A percentile compares a stretch with the other conserved stretches of the same genome.
Evolutionary conservation across 1,140 invertebrate genomes (phyloP).

Genomic region (Pseudomyrmex gracilis): DNA sequence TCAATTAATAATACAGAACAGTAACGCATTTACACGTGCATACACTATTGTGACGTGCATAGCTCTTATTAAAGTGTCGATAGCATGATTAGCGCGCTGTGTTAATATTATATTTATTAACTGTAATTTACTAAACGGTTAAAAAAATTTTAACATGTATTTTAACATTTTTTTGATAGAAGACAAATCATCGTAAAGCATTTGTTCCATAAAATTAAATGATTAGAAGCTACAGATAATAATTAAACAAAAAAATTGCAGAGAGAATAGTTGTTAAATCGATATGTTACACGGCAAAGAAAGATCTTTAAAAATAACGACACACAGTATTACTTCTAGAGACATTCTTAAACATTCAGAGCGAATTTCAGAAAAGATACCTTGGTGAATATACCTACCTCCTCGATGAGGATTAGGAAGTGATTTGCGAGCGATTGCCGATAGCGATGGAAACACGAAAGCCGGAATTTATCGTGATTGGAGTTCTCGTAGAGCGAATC

Average conservation of each 20-base stretch:
- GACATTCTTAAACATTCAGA: conserved; percentile 66
- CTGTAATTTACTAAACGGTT: too few species aligned
- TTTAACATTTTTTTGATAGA: too few species aligned
- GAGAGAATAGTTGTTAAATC: neutral
- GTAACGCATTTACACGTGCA: neutral
- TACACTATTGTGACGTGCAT: too few species aligned
- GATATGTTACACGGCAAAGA: neutral
- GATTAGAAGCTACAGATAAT: too few species aligned
- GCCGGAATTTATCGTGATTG: conserved; percentile 80
- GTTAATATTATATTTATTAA: too few species aligned
- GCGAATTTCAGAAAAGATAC: conserved; percentile 71
- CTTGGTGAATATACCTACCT: conserved; percentile 70
- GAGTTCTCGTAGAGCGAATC: conserved; percentile 73
- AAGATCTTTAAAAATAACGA: conserved; percentile 54
- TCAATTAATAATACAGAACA: conserved; percentile 33
- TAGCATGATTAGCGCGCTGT: too few species aligned
- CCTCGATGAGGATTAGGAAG: conserved; percentile 78
- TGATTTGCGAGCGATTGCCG: conserved; percentile 79
- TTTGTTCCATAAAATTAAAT: too few species aligned
- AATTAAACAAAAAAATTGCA: too few species aligned
- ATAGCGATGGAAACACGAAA: conserved; percentile 78
- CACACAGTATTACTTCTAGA: conserved; percentile 38
- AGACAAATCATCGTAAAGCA: too few species aligned
- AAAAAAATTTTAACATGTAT: too few species aligned
- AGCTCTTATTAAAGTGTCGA: too few species aligned